These are phyloP conservation scores for Trialeurodes vaporariorum DNA, from an alignment of 1,140 invertebrate genomes.

Conservation along the genomic window DNA sequence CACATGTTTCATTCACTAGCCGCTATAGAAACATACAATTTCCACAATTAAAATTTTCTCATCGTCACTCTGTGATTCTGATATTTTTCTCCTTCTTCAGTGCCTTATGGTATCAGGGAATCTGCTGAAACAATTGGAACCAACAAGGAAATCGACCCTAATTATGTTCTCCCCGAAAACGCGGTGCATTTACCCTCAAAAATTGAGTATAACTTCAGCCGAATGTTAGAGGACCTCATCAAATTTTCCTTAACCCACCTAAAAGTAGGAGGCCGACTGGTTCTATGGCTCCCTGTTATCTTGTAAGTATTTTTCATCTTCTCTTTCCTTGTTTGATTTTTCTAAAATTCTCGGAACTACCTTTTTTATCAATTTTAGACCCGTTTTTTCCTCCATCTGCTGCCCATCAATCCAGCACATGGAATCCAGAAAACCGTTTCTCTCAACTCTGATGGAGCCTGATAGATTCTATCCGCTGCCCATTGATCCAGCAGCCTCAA, in stretches of 20 bases:
- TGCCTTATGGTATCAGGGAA: slow-evolving; percentile 92
- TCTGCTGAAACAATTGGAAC: slow-evolving; percentile 73
- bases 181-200: slow-evolving; percentile 71
- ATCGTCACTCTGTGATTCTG: too few species aligned
- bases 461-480: too few species aligned
- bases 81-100: too few species aligned
- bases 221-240: slow-evolving; percentile 73
- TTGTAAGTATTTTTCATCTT: slow-evolving; percentile 39
- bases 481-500: too few species aligned
- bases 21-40: too few species aligned
- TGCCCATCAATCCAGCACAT: too few species aligned
- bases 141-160: slow-evolving; percentile 18
- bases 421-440: too few species aligned
- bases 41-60: too few species aligned
- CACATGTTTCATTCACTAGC: too few species aligned
- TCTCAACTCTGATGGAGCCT: too few species aligned
- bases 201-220: slow-evolving; percentile 65
- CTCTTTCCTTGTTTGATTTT: slow-evolving; percentile 1
- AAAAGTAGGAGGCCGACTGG: slow-evolving; percentile 58
- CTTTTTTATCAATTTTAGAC: too few species aligned
- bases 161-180: slow-evolving; percentile 31
- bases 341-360: background rate
- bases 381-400: too few species aligned
- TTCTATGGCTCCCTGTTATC: slow-evolving; percentile 85
- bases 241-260: slow-evolving; percentile 68